These are phyloP conservation scores for Agrochola circellaris DNA, from an alignment of 2,888 invertebrate genomes.

Conservation along the genomic window DNA sequence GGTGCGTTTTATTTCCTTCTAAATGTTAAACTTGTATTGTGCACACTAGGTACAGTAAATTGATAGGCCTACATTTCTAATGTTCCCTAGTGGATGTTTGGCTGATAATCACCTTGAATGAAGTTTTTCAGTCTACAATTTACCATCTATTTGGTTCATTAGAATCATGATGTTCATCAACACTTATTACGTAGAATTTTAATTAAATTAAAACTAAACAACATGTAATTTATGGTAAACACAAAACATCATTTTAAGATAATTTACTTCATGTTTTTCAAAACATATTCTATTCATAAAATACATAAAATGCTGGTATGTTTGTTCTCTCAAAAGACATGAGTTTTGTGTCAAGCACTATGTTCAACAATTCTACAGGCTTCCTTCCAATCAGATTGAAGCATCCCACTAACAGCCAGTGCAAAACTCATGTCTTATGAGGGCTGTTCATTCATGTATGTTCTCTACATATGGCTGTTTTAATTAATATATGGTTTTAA, in stretches of 20 bases:
- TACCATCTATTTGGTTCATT: neutral
- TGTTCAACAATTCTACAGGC: neutral
- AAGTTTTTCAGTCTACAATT: too few species aligned
- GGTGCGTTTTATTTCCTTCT: too few species aligned
- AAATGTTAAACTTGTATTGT: too few species aligned
- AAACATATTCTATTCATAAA: neutral
- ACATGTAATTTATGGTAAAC: neutral
- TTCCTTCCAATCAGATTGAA: neutral
- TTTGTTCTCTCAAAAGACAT: slow-evolving; percentile 9
- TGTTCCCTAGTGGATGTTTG: neutral
- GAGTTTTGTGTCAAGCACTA: neutral
- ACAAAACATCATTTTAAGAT: neutral
- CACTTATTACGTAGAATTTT: neutral
- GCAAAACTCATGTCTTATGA: slow-evolving; percentile 1
- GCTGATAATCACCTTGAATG: neutral
- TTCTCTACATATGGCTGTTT: slow-evolving; percentile 61
- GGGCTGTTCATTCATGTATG: slow-evolving; percentile 10
- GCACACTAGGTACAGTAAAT: neutral
- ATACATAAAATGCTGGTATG: neutral
- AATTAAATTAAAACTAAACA: neutral
- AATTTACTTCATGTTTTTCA: neutral
- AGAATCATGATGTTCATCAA: neutral
- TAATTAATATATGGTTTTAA: slow-evolving; percentile 32
- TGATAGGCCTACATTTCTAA: neutral
- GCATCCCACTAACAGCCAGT: neutral